Evolutionary conservation across 2,888 invertebrate genomes (phyloP).

Genomic region (Sarcophaga caerulescens): DNA sequence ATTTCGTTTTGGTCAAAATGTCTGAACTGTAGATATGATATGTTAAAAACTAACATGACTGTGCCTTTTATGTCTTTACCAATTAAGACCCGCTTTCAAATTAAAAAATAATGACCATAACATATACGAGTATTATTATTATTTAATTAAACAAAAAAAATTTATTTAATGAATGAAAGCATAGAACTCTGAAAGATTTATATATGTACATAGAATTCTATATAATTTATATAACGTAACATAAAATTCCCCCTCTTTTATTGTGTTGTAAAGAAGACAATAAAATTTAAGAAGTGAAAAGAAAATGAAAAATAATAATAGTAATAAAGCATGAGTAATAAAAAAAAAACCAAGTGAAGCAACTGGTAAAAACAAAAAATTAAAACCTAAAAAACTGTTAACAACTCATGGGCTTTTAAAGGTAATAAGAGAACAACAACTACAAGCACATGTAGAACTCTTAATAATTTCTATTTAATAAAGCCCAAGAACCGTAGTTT

Average conservation of each 20-base stretch:
- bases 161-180: too few relatives aligned
- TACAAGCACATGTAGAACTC: neutral
- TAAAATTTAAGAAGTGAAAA: neutral
- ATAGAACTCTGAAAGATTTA: too few relatives aligned
- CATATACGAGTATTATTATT: too few relatives aligned
- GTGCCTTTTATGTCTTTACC: too few relatives aligned
- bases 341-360: neutral
- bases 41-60: too few relatives aligned
- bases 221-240: too few relatives aligned
- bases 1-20: too few relatives aligned
- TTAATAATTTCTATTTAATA: neutral
- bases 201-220: too few relatives aligned
- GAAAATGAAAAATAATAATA: conserved; percentile 20
- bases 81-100: too few relatives aligned
- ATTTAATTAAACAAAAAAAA: too few relatives aligned
- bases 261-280: conserved; percentile 15
- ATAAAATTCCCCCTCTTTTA: neutral
- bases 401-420: conserved; percentile 23
- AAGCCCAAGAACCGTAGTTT: neutral
- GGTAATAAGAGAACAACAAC: neutral
- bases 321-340: conserved; percentile 30
- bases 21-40: too few relatives aligned
- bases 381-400: conserved; percentile 16
- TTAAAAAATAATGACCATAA: too few relatives aligned
- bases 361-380: conserved; percentile 6